These are phyloP conservation scores for Halesus radiatus DNA, from an alignment of 1,140 invertebrate species.

Conservation along the genomic window DNA sequence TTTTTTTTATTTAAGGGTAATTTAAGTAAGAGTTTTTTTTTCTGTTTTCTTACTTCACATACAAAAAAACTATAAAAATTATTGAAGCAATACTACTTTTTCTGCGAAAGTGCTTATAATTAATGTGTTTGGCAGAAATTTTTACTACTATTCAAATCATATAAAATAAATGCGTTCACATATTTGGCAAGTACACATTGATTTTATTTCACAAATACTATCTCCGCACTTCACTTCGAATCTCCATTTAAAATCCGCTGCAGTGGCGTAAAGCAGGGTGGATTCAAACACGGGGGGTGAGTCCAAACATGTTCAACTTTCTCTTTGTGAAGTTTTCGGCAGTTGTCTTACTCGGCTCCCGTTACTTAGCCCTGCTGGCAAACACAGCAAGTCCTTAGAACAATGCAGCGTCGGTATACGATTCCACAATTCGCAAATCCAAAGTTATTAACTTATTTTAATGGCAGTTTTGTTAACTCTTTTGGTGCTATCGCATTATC, in stretches of 20 bases:
- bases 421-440: constrained; percentile 20
- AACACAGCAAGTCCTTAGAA: constrained; percentile 12
- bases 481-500: constrained; percentile 25
- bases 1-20: too few species aligned
- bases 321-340: constrained; percentile 25
- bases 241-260: background rate
- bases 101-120: too few species aligned
- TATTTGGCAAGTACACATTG: too few species aligned
- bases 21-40: too few species aligned
- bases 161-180: too few species aligned
- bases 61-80: too few species aligned
- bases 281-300: background rate
- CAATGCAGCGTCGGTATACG: constrained; percentile 11
- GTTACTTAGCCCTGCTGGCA: background rate
- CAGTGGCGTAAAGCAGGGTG: background rate
- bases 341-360: constrained; percentile 3
- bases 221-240: background rate
- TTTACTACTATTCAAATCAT: too few species aligned
- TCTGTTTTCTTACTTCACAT: too few species aligned
- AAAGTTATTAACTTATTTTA: constrained; percentile 22
- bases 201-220: background rate
- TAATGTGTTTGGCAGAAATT: too few species aligned
- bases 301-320: constrained; percentile 16
- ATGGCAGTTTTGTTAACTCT: constrained; percentile 35
- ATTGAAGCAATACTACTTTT: too few species aligned